Base-by-base conservation (phyloP, 2,888 invertebrate genomes). In the Tipula confusa region DNA sequence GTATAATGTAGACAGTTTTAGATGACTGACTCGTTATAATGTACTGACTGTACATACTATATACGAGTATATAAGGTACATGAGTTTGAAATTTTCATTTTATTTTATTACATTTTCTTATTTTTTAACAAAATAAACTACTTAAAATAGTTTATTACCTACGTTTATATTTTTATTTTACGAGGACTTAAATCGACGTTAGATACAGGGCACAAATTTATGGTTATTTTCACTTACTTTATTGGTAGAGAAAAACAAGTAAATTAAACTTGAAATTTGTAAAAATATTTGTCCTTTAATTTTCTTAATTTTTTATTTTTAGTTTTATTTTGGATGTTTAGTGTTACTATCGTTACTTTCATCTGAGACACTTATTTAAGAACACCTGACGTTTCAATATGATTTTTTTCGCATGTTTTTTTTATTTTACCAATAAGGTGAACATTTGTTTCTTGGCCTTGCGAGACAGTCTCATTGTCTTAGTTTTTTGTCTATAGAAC, bases 101-200 rank as follows among this genome's bases (percentile, higher is more conserved):
- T 15, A 15, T 64, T 24, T 64, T 64, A 64, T 64, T 9, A 24
- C 24, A 9, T 64, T 43, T 38, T 38, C 24, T 64, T 64, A 64
- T 43, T 38, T 38, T 64, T 64, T 64, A 64, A 64, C 64, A 64
- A 64, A 64, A 64, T 64, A 64, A 64, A 64, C 24, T 24, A 64
- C 64, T 64, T 64, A 64, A 64, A 64, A 64, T 64, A 64, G 64
- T 64, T 64, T 64, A 64, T 64, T 64, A 64, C 64, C 64, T 64
- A 64, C 64, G 48, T 48, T 18, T 48, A 64, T 24, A 64, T 64
- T 64, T 24, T 24, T 24, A 64, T 64, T 43, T 43, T 43, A 43
- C 15, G 43, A 3, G 36, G 11, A 36, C 43, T n/a, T 43, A 43
- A 43, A 43, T 43, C 43, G 43, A 43, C 43, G 18, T 43, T 43